phyloP scores from a whole-genome alignment of 2,113 vertebrate species.

The Grallaria varia region DNA sequence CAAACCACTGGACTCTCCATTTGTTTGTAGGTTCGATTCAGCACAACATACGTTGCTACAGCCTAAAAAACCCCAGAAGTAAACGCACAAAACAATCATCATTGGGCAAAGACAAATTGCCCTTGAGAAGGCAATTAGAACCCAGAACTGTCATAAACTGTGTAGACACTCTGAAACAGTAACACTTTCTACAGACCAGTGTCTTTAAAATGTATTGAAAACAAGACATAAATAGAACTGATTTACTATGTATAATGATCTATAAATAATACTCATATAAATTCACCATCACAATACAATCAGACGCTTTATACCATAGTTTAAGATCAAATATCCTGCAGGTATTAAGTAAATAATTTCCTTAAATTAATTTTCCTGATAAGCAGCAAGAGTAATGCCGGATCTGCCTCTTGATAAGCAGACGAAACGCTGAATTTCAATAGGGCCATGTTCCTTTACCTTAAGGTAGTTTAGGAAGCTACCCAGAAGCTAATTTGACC shows the following conservation, averaged over 20 bases:
- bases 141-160: constrained; percentile 1
- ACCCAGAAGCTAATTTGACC: neutral
- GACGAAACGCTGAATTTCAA: neutral
- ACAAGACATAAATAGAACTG: constrained; percentile 19
- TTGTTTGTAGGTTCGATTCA: neutral
- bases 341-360: neutral
- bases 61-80: neutral
- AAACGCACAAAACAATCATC: neutral
- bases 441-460: neutral
- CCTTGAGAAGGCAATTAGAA: constrained; percentile 60
- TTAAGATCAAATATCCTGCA: neutral
- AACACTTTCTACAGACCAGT: neutral
- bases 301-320: neutral
- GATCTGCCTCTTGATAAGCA: neutral
- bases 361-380: neutral
- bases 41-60: neutral
- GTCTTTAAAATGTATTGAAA: constrained; percentile 37
- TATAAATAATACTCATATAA: neutral
- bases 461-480: neutral
- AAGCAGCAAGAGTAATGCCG: neutral
- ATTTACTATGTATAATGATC: neutral
- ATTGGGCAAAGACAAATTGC: neutral
- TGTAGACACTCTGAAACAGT: neutral
- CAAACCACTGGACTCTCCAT: neutral
- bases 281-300: neutral